Percentiles rank a stretch among this genome's conserved stretches.
Evolutionary conservation across 2,113 vertebrate species (phyloP).

Genomic region (Engystomops pustulosus): DNA sequence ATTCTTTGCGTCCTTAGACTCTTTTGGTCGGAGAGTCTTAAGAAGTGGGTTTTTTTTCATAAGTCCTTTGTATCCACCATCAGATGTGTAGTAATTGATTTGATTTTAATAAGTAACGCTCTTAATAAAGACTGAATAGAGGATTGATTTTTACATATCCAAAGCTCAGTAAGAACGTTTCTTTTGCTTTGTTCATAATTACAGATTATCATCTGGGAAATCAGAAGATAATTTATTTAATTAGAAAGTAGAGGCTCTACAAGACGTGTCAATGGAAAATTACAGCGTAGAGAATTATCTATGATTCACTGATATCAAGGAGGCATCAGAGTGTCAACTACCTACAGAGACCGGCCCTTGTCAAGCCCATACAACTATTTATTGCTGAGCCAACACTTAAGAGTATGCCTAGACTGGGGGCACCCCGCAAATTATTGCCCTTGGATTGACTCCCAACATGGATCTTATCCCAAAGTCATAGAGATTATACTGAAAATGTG

Average conservation of each 20-base stretch:
- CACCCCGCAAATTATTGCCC: background rate
- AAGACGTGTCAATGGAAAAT: background rate
- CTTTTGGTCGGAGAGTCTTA: too few species aligned
- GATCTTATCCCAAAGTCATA: too few species aligned
- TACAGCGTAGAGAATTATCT: slow-evolving; percentile 1
- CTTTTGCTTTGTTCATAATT: slow-evolving; percentile 13
- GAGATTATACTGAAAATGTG: too few species aligned
- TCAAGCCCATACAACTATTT: too few species aligned
- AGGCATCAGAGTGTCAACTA: background rate
- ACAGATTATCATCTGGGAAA: slow-evolving; percentile 30
- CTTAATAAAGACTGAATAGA: slow-evolving; percentile 1
- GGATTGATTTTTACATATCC: slow-evolving; percentile 25
- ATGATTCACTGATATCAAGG: background rate
- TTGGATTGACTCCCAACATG: too few species aligned
- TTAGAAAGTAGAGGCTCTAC: slow-evolving; percentile 13
- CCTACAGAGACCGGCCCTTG: background rate
- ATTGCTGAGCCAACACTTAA: background rate
- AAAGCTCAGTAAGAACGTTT: background rate
- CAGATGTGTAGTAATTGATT: background rate
- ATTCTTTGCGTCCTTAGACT: too few species aligned
- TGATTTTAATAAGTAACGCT: background rate
- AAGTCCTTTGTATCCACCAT: background rate
- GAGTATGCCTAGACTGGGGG: background rate
- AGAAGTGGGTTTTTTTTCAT: background rate
- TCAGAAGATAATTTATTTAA: slow-evolving; percentile 31